Conservation (phyloP, 2,888 invertebrate species). For the Dryobota labecula region DNA sequence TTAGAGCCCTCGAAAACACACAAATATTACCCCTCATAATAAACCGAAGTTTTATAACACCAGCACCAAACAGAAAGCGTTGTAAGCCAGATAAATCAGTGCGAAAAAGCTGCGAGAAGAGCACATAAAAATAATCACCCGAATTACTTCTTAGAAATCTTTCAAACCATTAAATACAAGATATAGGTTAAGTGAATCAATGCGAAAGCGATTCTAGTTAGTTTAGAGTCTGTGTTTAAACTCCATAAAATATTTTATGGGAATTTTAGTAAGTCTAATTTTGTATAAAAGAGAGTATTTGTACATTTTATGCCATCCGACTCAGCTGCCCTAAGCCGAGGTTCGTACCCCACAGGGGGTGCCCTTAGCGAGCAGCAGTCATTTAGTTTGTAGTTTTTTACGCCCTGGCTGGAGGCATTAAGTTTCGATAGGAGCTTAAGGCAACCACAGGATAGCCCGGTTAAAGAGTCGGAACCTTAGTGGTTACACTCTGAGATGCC, state of each 20-base stretch:
- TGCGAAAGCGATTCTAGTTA: slow-evolving; percentile 33
- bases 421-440: no score
- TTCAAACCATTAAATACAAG: slow-evolving; percentile 31
- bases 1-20: neutral
- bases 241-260: slow-evolving; percentile 53
- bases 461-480: no score
- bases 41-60: slow-evolving; percentile 1
- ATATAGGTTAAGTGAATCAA: slow-evolving; percentile 60
- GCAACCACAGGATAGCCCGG: no score
- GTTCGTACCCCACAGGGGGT: no score
- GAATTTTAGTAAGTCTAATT: slow-evolving; percentile 42
- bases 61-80: slow-evolving; percentile 31
- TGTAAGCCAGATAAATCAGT: slow-evolving; percentile 35
- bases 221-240: slow-evolving; percentile 27
- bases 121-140: slow-evolving; percentile 21
- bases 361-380: no score
- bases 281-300: slow-evolving; percentile 26
- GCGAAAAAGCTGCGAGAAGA: slow-evolving; percentile 15
- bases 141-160: slow-evolving; percentile 51
- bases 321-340: no score
- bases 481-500: no score
- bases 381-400: no score
- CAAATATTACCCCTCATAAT: neutral
- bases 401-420: no score
- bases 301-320: slow-evolving; percentile 34